Evolutionary conservation across 2,113 vertebrate genomes (phyloP), one percentile per base, ranked within the genome.

Genomic region (Archilochus colubris): DNA sequence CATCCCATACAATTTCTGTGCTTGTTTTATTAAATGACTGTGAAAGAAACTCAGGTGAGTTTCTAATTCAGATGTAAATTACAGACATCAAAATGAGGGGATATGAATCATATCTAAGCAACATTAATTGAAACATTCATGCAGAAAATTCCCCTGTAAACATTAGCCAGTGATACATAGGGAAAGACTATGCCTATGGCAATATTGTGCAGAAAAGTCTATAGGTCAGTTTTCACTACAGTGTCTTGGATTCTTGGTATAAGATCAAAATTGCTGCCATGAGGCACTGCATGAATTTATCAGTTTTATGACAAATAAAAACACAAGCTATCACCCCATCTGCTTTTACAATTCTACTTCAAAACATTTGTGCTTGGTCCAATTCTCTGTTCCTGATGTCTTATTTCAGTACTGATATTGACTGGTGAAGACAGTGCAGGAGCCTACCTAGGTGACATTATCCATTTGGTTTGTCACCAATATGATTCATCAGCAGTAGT

Each of bases 391-490:
- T 93, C 57, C 57, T 64, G 22, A 40, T 11, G 48, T 6, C 51
- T 78, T 74, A 88, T 79, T 95, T 79, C 57, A 61, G 31, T 22
- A 70, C 61, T 68, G 40, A 25, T 89, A 88, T 73, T 94, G 88
- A 75, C 21, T 84, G 40, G 25, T 61, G n/a, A 78, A 17, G 25
- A 75, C 44, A 61, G 9, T 13, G 17, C 10, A 81, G 69, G 22
- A 91, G 69, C 19, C 79, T 69, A 83, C 53, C 62, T 88, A 80
- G 69, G 84, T 82, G 91, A 84, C 54, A 95, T 79, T 67, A 91
- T 30, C 85, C 31, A 40, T 78, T 91, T 75, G 93, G 83, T 93
- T 92, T 96, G 63, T 96, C 93, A 95, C 86, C 90, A 91, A 38
- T 27, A 19, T 96, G 91, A 92, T 55, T 92, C 96, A 94, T 51